A percentile compares a stretch with the other conserved stretches of the same genome.
Evolutionary conservation across 92 coral and sea anemone genomes (phyloP).

Genomic region (Meandrina meandrites): DNA sequence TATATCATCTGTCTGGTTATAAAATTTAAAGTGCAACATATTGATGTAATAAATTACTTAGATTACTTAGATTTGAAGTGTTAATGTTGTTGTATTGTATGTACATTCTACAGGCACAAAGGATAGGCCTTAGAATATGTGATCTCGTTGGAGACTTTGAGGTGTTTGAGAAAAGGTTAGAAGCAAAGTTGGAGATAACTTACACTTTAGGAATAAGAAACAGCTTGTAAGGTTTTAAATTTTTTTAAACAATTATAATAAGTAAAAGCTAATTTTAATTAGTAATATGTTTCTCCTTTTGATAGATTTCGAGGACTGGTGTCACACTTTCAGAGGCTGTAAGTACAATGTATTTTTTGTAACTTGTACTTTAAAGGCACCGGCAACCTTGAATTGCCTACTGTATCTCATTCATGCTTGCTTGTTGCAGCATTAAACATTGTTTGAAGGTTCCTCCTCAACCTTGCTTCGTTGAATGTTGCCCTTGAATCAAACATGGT

Average conservation of each 20-base stretch:
- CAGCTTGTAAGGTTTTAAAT: too few species aligned
- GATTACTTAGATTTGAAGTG: background rate
- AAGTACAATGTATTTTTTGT: slow-evolving; percentile 39
- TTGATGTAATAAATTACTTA: too few species aligned
- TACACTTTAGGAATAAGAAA: background rate
- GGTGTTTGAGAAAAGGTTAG: slow-evolving; percentile 81
- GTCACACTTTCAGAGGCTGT: slow-evolving; percentile 86
- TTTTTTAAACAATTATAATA: too few species aligned
- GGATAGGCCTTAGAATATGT: slow-evolving; percentile 90
- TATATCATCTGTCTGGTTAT: background rate
- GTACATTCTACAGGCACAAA: slow-evolving; percentile 74
- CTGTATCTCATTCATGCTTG: too few species aligned
- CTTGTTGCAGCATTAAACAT: too few species aligned
- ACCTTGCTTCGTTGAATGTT: too few species aligned
- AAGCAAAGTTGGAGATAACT: background rate
- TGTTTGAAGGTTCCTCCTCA: too few species aligned
- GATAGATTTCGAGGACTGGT: slow-evolving; percentile 82
- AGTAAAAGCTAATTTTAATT: background rate
- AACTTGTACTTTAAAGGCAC: too few species aligned
- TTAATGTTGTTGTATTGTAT: background rate
- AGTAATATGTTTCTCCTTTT: background rate
- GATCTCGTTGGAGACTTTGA: slow-evolving; percentile 91
- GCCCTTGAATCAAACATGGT: too few species aligned
- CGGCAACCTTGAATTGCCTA: too few species aligned
- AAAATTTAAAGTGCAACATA: too few species aligned